Conservation (phyloP, 2,113 vertebrate species). For the Leucopsar rothschildi region DNA sequence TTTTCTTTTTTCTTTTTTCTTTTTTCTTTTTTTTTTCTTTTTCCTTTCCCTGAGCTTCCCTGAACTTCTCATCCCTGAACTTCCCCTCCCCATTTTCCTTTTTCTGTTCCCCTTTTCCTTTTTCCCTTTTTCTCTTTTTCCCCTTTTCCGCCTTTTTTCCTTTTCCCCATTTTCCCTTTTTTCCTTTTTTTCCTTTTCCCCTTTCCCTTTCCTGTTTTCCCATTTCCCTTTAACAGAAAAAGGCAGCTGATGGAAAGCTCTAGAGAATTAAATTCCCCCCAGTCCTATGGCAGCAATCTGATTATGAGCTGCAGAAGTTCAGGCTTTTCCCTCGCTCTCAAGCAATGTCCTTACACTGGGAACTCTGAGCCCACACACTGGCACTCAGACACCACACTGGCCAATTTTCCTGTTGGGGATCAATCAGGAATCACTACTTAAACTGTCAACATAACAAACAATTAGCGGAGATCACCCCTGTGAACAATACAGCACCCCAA, state of each 20-base stretch:
- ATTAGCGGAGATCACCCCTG: neutral
- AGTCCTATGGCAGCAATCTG: neutral
- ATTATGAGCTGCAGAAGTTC: neutral
- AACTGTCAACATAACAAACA: neutral
- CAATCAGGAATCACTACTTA: neutral
- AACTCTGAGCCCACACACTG: too few relatives aligned
- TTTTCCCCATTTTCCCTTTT: too few relatives aligned
- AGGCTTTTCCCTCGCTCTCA: neutral
- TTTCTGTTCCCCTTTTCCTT: too few relatives aligned
- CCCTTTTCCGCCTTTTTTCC: neutral
- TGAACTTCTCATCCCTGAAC: too few relatives aligned
- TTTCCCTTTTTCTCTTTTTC: too few relatives aligned
- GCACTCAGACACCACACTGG: too few relatives aligned
- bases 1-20: neutral
- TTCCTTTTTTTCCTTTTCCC: too few relatives aligned
- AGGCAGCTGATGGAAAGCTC: too few relatives aligned
- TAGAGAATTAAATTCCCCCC: neutral
- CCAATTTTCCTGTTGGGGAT: neutral
- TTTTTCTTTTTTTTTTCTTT: too few relatives aligned
- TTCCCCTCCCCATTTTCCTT: neutral
- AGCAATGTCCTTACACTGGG: too few relatives aligned
- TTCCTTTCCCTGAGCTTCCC: neutral
- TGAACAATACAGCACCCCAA: fast-evolving
- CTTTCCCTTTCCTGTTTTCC: too few relatives aligned
- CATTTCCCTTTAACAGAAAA: neutral